Conservation (phyloP, 2,113 vertebrate genomes). For the Elaphurus davidianus region DNA sequence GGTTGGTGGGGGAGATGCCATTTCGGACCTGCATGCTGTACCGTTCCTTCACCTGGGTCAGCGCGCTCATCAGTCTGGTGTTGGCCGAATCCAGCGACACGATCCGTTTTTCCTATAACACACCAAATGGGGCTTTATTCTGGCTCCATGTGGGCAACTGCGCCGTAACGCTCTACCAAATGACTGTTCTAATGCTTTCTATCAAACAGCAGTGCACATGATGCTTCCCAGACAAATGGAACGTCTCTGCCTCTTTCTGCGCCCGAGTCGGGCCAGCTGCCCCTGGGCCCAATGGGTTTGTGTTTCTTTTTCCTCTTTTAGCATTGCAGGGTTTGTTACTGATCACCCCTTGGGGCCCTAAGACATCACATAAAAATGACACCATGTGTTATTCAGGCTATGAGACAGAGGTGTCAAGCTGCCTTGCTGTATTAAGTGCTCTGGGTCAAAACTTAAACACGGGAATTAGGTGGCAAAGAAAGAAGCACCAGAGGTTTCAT, state of each 20-base stretch:
- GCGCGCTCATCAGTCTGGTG: slow-evolving; percentile 93
- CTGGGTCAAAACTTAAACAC: slow-evolving; percentile 62
- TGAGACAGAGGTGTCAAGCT: slow-evolving; percentile 11
- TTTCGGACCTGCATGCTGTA: slow-evolving; percentile 92
- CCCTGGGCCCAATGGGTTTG: not conserved
- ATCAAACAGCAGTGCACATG: slow-evolving; percentile 48
- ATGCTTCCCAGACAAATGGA: slow-evolving; percentile 66
- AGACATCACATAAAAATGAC: not conserved
- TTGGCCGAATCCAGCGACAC: slow-evolving; percentile 94
- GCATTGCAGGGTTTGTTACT: not conserved
- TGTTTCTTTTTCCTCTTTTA: not conserved
- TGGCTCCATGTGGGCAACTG: rapidly evolving
- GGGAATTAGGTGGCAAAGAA: slow-evolving; percentile 78
- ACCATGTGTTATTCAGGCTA: not conserved
- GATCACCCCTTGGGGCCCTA: not conserved
- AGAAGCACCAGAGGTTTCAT: slow-evolving; percentile 79
- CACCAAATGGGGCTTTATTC: slow-evolving; percentile 65
- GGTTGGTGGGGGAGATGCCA: slow-evolving; percentile 93
- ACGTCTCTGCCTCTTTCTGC: slow-evolving; percentile 82
- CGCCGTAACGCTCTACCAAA: not conserved
- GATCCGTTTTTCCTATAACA: slow-evolving; percentile 94
- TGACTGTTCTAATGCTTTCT: slow-evolving; percentile 2
- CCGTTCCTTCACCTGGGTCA: slow-evolving; percentile 97
- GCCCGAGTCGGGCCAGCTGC: not conserved
- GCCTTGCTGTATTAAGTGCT: slow-evolving; percentile 2